phyloP scores from a whole-genome alignment of 2,888 invertebrate species.

The Scelioninae gen. 1 region DNA sequence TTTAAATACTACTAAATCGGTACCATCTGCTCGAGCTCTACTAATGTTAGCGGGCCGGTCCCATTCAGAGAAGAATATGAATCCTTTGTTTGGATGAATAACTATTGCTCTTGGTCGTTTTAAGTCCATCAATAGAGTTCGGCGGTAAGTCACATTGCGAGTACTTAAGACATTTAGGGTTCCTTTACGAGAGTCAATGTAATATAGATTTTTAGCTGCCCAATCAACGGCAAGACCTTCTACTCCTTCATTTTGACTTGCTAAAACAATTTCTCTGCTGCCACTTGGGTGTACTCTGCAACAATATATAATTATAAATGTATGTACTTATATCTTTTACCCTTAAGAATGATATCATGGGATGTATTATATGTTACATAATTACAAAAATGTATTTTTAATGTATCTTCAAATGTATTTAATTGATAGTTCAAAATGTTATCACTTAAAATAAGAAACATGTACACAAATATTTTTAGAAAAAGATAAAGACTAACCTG shows the following conservation, averaged over 20 bases:
- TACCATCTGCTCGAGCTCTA: conserved; percentile 95
- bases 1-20: conserved; percentile 93
- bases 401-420: too few species aligned
- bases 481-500: too few species aligned
- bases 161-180: conserved; percentile 96
- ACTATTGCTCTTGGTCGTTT: conserved; percentile 98
- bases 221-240: conserved; percentile 98
- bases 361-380: too few species aligned
- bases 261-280: conserved; percentile 94
- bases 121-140: conserved; percentile 93
- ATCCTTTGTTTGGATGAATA: conserved; percentile 97
- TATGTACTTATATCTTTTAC: too few species aligned
- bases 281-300: conserved; percentile 90
- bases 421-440: too few species aligned
- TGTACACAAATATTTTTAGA: too few species aligned
- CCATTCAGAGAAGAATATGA: conserved; percentile 98
- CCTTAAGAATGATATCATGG: too few species aligned
- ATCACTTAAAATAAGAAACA: too few species aligned
- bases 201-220: conserved; percentile 97
- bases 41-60: conserved; percentile 98
- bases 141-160: conserved; percentile 91
- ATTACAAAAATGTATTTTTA: too few species aligned
- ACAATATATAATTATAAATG: not conserved
- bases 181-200: conserved; percentile 97
- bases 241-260: conserved; percentile 98